Evolutionary conservation across 2,113 vertebrate species (phyloP).

Genomic region (Macroglossus sobrinus): DNA sequence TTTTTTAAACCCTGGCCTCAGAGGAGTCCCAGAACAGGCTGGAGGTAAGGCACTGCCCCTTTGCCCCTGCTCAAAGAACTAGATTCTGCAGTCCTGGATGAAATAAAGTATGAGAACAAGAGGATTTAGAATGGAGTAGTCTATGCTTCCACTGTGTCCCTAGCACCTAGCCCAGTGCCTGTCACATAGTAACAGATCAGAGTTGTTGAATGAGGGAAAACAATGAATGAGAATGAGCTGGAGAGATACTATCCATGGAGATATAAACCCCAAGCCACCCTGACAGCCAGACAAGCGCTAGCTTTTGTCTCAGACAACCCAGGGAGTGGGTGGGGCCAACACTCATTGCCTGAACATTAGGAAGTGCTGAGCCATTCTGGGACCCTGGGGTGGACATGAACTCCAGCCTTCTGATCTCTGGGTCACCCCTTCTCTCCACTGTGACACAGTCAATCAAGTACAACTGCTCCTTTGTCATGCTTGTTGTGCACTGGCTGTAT

Average conservation of each 20-base stretch:
- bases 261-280: not conserved
- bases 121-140: not conserved
- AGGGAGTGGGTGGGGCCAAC: not conserved
- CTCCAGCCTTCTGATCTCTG: not conserved
- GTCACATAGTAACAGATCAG: no score
- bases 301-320: not conserved
- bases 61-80: not conserved
- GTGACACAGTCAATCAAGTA: not conserved
- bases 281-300: not conserved
- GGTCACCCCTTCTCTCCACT: not conserved
- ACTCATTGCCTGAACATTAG: not conserved
- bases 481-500: not conserved
- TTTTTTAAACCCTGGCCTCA: not conserved
- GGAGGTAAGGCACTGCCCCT: not conserved
- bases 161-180: not conserved
- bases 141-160: not conserved
- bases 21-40: not conserved
- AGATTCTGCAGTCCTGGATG: not conserved
- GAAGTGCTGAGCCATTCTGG: not conserved
- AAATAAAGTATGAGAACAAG: not conserved
- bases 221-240: not conserved
- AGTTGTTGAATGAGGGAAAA: not conserved
- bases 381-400: not conserved
- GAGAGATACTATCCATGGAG: not conserved
- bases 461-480: not conserved